These are phyloP conservation scores for Archegozetes longisetosus DNA, from an alignment of 1,140 invertebrate species.

Conservation along the genomic window DNA sequence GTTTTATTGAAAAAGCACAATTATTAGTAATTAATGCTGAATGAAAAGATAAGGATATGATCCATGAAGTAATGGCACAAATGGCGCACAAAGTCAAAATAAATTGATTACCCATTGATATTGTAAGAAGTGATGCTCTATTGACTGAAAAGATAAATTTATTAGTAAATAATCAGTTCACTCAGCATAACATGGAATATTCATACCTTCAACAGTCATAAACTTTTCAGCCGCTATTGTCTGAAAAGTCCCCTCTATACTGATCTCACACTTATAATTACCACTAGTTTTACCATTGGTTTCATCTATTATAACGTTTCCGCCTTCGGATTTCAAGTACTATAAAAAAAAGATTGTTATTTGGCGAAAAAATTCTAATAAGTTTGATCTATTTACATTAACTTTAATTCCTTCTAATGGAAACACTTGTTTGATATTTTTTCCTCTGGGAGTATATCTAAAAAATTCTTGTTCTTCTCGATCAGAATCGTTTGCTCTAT, in stretches of 20 bases:
- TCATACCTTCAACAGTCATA: constrained; percentile 32
- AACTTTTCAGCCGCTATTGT: constrained; percentile 49
- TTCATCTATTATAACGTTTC: constrained; percentile 1
- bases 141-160: no score
- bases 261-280: constrained; percentile 58
- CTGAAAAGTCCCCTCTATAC: constrained; percentile 64
- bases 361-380: no score
- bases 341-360: neutral
- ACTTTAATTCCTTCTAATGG: constrained; percentile 55
- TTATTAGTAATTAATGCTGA: no score
- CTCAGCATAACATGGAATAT: no score
- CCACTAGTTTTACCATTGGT: constrained; percentile 16
- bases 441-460: constrained; percentile 50
- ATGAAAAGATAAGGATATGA: no score
- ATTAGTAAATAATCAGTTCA: no score
- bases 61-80: no score
- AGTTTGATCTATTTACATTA: constrained; percentile 67
- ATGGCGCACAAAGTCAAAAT: no score
- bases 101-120: no score
- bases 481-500: constrained; percentile 14
- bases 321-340: constrained; percentile 7
- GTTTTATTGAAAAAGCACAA: no score
- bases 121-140: no score
- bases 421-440: constrained; percentile 55
- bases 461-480: constrained; percentile 55